Evolutionary conservation across 2,888 invertebrate species (phyloP), one percentile per base, ranked within the genome.

Genomic region (Pegoplata infirma): DNA sequence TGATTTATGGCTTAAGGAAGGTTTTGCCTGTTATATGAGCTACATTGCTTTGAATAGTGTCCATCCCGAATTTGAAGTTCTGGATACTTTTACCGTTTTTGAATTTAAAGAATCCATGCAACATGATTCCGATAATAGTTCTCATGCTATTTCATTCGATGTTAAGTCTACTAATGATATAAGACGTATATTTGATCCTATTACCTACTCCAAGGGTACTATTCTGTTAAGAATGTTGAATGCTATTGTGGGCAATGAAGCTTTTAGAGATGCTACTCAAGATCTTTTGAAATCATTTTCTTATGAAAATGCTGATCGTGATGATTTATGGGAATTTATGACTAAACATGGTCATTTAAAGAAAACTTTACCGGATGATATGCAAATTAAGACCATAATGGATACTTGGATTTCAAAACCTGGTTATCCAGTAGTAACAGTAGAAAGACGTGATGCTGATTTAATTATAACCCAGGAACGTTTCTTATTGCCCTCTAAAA

Each of bases 181-280:
- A 56, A 88, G 91, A 32, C 92, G 94, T 84, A 92, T 93, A 53
- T 95, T 95, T 84, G 94, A 95, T 87, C 90, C 91, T 6, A 93
- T 94, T 66, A 93, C 94, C n/a, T 95, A 95, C 85, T 91, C 91
- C 21, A 95, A 95, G 90, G 93, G 94, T 44, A 93, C 94, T 0
- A 92, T 93, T 5, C 89, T 95, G 2, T 91, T 95, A 74, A 90
- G 93, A 79, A 95, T 95, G 95, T 91, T 95, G 90, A 91, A 92
- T 82, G 91, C 93, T 80, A 92, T 94, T 84, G 90, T 95, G 10
- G 94, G 94, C 0, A 92, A 93, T 82, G 89, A 89, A 21, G 91
- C 91, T 0, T 93, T 93, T 85, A 90, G 90, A 63, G 84, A 86
- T 10, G 92, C 92, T 5, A 86, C 93, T 1, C 90, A 89, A 25